Conservation (phyloP, 1,140 invertebrate genomes). For the Steinernema feltiae region DNA sequence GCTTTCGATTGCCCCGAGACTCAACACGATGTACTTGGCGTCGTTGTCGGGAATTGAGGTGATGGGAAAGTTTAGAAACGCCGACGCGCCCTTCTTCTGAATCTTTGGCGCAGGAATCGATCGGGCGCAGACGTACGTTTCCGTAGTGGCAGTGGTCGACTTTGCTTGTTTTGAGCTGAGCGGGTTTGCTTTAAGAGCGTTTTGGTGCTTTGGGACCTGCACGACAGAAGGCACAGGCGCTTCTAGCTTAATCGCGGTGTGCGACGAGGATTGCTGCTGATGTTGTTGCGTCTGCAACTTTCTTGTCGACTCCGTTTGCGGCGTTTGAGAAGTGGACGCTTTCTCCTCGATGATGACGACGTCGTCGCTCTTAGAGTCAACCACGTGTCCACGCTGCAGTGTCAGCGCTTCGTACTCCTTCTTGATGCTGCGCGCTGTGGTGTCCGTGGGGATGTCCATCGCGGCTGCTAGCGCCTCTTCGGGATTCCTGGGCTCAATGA, state of each 20-base stretch:
- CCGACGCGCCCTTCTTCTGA: conserved; percentile 14
- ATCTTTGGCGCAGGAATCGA: conserved; percentile 30
- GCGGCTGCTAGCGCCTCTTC: neutral
- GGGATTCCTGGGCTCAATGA: neutral
- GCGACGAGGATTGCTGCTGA: neutral
- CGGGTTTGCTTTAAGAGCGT: neutral
- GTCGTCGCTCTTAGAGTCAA: neutral
- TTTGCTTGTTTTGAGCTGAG: neutral
- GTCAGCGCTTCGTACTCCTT: no score
- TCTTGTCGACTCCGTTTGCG: neutral
- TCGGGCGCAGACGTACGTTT: conserved; percentile 79
- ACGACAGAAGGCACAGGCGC: neutral
- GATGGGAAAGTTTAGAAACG: conserved; percentile 18
- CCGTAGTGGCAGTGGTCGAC: conserved; percentile 64
- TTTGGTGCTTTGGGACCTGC: neutral
- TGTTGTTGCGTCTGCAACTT: neutral
- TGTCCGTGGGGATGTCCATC: neutral
- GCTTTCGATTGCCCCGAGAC: conserved; percentile 32
- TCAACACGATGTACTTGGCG: conserved; percentile 30
- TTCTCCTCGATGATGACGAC: neutral
- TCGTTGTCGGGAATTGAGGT: conserved; percentile 27
- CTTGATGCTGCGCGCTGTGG: no score
- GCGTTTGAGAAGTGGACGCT: neutral
- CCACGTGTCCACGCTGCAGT: no score
- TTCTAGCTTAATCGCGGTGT: neutral